Base-by-base conservation (phyloP, 2,113 vertebrate genomes). In the Ardeotis arabs region DNA sequence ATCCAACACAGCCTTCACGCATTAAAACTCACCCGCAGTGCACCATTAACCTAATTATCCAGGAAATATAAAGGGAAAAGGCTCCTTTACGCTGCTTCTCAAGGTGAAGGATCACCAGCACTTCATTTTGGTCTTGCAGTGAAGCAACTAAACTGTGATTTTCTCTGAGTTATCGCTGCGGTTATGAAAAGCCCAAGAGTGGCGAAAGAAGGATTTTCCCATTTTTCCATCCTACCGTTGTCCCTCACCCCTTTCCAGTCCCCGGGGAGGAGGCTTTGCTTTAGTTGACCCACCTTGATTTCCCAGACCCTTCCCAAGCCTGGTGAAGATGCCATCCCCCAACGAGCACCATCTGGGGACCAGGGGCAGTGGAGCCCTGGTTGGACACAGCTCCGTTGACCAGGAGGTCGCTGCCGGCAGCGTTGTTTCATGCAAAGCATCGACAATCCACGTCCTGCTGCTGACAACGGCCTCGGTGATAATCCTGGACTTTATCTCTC, bases 21-120 rank as follows among this genome's bases (percentile, higher is more conserved):
- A 76, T 10, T 58, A 50, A 56, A 84, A 66, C 90, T 37, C 91
- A 80, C 83, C 94, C 76, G 24, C 64, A 89, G 76, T 1, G 20
- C 77, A n/a, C 41, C 81, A 58, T 33, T 84, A 13, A 72, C 86
- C 85, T 73, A 62, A 86, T 72, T 92, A 95, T 39, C 64, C 75
- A 74, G 88, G 37, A 95, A 90, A 83, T 6, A 74, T 16, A 64
- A 77, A 67, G 59, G 74, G 29, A 85, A 94, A 53, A 90, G 56
- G 12, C 79, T 89, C 80, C 75, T 92, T 81, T n/a, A 47, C 0
- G 0, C 60, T 45, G 74, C 84, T 93, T 7, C 77, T 94, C 77
- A 39, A 84, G 80, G 81, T 89, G 90, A 93, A 73, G 93, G 75
- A 92, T 77, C 88, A 45, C 60, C 90, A 85, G 53, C 52, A 15